Evolutionary conservation across 2,888 invertebrate species (phyloP).

Genomic region (Lithophane ornitopus): DNA sequence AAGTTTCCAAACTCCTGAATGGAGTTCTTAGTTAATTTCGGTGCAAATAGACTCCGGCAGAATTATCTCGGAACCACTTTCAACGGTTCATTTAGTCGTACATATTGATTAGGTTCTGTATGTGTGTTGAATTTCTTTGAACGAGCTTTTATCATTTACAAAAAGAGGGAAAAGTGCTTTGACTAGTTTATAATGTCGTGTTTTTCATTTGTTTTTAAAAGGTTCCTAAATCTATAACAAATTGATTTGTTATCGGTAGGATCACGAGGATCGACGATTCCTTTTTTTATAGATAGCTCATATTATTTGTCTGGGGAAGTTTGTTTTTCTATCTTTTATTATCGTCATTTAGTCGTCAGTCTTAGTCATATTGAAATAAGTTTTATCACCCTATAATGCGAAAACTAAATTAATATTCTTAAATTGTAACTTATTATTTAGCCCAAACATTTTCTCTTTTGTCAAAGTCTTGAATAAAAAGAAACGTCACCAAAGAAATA

Average conservation of each 20-base stretch:
- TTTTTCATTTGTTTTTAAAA: neutral
- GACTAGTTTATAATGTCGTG: neutral
- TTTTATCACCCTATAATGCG: neutral
- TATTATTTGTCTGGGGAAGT: slow-evolving; percentile 5
- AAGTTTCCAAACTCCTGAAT: slow-evolving; percentile 83
- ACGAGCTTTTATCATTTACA: neutral
- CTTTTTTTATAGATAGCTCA: slow-evolving; percentile 20
- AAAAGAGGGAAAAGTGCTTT: neutral
- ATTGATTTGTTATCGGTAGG: slow-evolving; percentile 18
- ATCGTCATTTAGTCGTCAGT: no score
- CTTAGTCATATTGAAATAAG: neutral
- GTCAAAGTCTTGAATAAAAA: neutral
- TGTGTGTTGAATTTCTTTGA: slow-evolving; percentile 10
- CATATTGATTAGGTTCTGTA: slow-evolving; percentile 45
- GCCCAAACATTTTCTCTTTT: fast-evolving
- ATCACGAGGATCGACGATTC: slow-evolving; percentile 13
- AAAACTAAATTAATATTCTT: neutral
- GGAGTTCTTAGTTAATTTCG: slow-evolving; percentile 82
- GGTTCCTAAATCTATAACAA: neutral
- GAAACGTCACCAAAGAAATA: neutral
- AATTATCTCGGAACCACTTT: slow-evolving; percentile 64
- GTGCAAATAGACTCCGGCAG: slow-evolving; percentile 77
- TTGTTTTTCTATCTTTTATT: neutral
- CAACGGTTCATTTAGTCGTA: slow-evolving; percentile 51
- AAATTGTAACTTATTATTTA: neutral